A percentile compares a stretch with the other conserved stretches of the same genome.
Evolutionary conservation across 2,113 vertebrate genomes (phyloP).

Genomic region (Phocoena phocoena): DNA sequence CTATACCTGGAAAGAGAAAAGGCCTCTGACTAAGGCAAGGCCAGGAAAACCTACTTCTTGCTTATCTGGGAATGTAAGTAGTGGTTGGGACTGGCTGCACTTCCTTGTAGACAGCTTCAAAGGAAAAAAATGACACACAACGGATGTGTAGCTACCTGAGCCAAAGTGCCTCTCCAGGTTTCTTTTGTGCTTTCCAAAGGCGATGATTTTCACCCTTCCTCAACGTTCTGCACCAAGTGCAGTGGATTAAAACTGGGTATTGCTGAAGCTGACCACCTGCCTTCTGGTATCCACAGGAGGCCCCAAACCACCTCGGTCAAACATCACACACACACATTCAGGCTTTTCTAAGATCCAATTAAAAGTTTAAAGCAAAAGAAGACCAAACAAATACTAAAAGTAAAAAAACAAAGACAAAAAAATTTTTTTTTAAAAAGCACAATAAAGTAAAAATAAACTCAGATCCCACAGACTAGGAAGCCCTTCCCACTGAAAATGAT

Average conservation of each 20-base stretch:
- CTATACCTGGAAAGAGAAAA: constrained; percentile 53
- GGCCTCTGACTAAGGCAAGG: background rate
- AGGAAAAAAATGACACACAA: constrained; percentile 47
- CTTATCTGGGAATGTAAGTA: constrained; percentile 14
- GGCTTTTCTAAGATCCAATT: constrained; percentile 73
- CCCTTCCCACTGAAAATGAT: constrained; percentile 9
- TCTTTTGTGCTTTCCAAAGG: constrained; percentile 77
- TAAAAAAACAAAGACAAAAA: background rate
- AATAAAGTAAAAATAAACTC: constrained; percentile 54
- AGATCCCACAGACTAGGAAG: constrained; percentile 40
- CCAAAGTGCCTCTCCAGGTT: constrained; percentile 75
- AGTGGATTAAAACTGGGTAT: constrained; percentile 44
- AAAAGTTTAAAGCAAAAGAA: constrained; percentile 71
- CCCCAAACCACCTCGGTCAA: constrained; percentile 62
- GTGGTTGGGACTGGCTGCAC: constrained; percentile 62
- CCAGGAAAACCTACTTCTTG: background rate
- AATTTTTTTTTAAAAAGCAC: background rate
- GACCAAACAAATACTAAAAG: constrained; percentile 58
- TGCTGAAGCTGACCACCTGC: constrained; percentile 57
- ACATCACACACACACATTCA: constrained; percentile 73
- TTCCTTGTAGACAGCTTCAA: constrained; percentile 69
- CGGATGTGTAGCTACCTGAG: constrained; percentile 67
- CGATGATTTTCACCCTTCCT: constrained; percentile 24
- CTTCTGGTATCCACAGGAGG: background rate
- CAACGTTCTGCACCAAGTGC: constrained; percentile 41